A percentile compares a stretch with the other conserved stretches of the same genome.
These are phyloP conservation scores for Gasterosteus aculeatus DNA, from an alignment of 2,113 vertebrate genomes.

Conservation along the genomic window DNA sequence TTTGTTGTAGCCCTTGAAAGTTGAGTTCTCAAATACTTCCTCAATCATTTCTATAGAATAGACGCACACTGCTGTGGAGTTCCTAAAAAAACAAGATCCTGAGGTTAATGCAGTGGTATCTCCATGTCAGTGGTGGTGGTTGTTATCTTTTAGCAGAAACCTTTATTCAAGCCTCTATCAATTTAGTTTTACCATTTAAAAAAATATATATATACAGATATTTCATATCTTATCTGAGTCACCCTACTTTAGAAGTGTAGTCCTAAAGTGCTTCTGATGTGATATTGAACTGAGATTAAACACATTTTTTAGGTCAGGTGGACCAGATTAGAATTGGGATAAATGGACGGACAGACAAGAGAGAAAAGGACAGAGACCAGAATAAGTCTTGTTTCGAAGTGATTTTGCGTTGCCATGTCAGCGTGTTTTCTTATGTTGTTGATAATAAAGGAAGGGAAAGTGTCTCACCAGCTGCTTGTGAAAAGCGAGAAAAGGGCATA, in stretches of 20 bases:
- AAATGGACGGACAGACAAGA: background rate
- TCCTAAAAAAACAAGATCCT: conserved; percentile 77
- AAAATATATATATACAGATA: background rate
- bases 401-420: background rate
- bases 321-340: background rate
- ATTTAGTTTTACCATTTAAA: background rate
- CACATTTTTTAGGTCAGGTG: too few relatives aligned
- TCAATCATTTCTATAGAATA: conserved; percentile 87
- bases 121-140: background rate
- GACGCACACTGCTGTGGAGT: conserved; percentile 89
- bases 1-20: conserved; percentile 83
- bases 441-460: conserved; percentile 19
- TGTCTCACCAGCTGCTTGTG: conserved; percentile 90
- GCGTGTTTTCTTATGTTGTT: background rate
- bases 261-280: background rate
- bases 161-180: background rate
- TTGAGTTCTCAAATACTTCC: conserved; percentile 83
- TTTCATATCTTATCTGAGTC: background rate
- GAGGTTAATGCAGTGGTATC: background rate
- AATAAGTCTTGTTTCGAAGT: background rate
- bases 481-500: conserved; percentile 92
- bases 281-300: background rate
- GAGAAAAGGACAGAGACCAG: background rate
- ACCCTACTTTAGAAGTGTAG: too few relatives aligned
- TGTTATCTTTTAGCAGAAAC: background rate